A percentile compares a stretch with the other conserved stretches of the same genome.
Conservation (phyloP, 1,140 invertebrate species). For the Armadillidium nasatum region DNA sequence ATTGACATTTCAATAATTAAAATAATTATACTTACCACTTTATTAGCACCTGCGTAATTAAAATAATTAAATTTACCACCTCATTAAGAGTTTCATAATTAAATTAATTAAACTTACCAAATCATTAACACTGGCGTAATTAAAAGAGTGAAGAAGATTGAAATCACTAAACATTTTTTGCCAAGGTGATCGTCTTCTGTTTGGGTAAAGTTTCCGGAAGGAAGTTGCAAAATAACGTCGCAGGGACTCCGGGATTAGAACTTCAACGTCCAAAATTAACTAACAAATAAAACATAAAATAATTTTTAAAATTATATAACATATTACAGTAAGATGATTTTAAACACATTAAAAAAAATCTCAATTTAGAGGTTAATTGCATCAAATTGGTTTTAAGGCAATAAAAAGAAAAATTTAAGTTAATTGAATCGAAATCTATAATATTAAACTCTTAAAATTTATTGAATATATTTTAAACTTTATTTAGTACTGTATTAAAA, state of each 20-base stretch:
- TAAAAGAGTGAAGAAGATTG: conserved; percentile 34
- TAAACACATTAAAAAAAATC: background rate
- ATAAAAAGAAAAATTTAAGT: background rate
- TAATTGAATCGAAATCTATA: no score
- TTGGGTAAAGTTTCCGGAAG: conserved; percentile 49
- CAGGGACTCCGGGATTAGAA: conserved; percentile 50
- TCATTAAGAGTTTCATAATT: no score
- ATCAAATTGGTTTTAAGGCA: background rate
- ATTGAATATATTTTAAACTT: background rate
- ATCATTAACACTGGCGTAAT: conserved; percentile 17
- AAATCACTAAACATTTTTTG: conserved; percentile 36
- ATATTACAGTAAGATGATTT: background rate
- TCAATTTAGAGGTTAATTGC: background rate
- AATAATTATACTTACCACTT: no score
- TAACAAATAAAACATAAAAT: conserved; percentile 42
- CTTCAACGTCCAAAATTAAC: conserved; percentile 53
- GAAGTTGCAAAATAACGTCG: conserved; percentile 48
- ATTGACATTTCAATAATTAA: no score
- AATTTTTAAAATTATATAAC: conserved; percentile 44
- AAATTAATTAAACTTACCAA: conserved; percentile 24
- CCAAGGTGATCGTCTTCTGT: conserved; percentile 40
- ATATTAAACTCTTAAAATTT: background rate
- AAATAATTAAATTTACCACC: no score
- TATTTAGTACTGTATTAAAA: conserved; percentile 19
- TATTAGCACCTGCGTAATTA: no score